These are phyloP conservation scores for Eulimnadia texana DNA, from an alignment of 1,140 invertebrate species.

Conservation along the genomic window DNA sequence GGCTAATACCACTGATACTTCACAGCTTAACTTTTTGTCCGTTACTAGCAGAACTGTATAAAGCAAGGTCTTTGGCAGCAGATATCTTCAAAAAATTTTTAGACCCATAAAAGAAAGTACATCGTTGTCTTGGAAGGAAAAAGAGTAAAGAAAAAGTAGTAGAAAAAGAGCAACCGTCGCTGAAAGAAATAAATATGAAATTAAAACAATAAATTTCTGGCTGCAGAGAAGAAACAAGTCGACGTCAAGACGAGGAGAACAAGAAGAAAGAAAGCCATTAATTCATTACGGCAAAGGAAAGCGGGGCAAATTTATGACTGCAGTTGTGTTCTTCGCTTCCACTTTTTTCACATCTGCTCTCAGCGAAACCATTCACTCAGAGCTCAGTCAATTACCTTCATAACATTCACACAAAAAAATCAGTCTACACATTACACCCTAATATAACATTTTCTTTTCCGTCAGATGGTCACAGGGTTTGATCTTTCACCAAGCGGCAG, in stretches of 20 bases:
- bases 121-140: too few relatives aligned
- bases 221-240: too few relatives aligned
- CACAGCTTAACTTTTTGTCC: too few relatives aligned
- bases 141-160: not conserved
- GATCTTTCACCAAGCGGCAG: conserved; percentile 69
- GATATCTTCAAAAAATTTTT: too few relatives aligned
- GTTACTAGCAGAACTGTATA: too few relatives aligned
- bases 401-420: not conserved
- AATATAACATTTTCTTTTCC: too few relatives aligned
- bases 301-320: conserved; percentile 11
- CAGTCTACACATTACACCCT: too few relatives aligned
- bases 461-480: conserved; percentile 73
- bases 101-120: too few relatives aligned
- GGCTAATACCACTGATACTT: not conserved
- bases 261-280: not conserved
- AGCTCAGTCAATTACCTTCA: not conserved
- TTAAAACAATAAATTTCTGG: not conserved
- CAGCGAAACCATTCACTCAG: too few relatives aligned
- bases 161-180: not conserved
- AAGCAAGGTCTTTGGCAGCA: too few relatives aligned
- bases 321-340: not conserved
- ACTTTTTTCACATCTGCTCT: not conserved
- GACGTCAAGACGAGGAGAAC: conserved; percentile 1
- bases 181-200: not conserved
- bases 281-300: conserved; percentile 11